Percentiles rank a stretch among this genome's conserved stretches.
Conservation (phyloP, 2,113 vertebrate species). For the Mohoua ochrocephala region DNA sequence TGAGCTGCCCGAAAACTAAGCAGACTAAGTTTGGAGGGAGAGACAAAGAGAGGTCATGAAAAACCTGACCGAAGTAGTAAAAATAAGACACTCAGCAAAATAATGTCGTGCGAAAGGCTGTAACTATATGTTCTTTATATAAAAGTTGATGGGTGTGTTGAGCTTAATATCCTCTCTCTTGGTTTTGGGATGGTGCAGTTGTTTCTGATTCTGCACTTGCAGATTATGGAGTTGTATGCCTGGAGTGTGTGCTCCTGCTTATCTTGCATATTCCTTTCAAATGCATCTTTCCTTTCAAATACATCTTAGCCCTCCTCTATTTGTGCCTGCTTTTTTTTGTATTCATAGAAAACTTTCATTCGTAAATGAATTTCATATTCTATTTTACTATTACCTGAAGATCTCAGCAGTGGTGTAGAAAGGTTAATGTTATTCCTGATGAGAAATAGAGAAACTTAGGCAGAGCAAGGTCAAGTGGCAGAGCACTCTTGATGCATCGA, state of each 20-base stretch:
- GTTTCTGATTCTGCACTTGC: background rate
- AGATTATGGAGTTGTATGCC: background rate
- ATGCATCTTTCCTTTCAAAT: background rate
- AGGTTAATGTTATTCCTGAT: background rate
- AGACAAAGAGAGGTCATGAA: background rate
- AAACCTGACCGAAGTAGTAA: background rate
- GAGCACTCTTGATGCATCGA: background rate
- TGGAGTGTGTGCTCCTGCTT: background rate
- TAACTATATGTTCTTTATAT: background rate
- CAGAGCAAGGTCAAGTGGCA: background rate
- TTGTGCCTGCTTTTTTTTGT: background rate
- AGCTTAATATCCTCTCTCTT: background rate
- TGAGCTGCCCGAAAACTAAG: slow-evolving; percentile 40
- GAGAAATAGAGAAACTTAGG: background rate
- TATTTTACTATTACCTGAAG: background rate
- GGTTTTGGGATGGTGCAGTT: background rate
- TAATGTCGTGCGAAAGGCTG: background rate
- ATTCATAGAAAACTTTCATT: background rate
- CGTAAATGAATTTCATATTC: background rate
- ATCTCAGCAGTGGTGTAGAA: background rate
- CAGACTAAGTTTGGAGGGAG: background rate
- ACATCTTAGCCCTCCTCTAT: background rate
- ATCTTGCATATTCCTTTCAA: background rate
- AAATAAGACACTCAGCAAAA: background rate
- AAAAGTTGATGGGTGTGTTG: background rate